Evolutionary conservation across 2,888 invertebrate genomes (phyloP).

Genomic region (Conchocele bisecta): DNA sequence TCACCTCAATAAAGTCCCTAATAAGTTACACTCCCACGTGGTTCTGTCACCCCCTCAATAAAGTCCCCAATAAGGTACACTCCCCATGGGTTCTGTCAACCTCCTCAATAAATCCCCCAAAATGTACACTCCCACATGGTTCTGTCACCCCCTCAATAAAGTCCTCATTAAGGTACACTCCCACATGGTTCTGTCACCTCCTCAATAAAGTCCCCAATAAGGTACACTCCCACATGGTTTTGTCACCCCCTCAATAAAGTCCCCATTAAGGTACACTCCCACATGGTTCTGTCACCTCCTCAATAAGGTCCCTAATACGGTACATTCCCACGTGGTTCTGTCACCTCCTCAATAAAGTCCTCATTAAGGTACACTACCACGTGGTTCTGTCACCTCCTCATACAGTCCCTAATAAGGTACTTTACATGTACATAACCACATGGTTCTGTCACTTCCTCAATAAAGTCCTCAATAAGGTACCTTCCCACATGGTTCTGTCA

Average conservation of each 20-base stretch:
- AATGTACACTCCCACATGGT: slow-evolving; percentile 89
- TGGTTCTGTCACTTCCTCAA: slow-evolving; percentile 84
- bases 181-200: too few species aligned
- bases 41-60: slow-evolving; percentile 95
- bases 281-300: slow-evolving; percentile 85
- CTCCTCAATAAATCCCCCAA: slow-evolving; percentile 91
- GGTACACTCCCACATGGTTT: too few species aligned
- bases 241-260: slow-evolving; percentile 80
- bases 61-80: slow-evolving; percentile 90
- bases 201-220: too few species aligned
- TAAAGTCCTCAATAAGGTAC: too few species aligned
- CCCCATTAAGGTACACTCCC: neutral
- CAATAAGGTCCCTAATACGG: too few species aligned
- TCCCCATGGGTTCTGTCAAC: slow-evolving; percentile 92
- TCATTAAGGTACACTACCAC: slow-evolving; percentile 89
- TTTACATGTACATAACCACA: slow-evolving; percentile 86
- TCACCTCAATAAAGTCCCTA: slow-evolving; percentile 93
- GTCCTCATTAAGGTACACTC: slow-evolving; percentile 92
- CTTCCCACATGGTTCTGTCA: slow-evolving; percentile 91
- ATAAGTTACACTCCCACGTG: slow-evolving; percentile 92
- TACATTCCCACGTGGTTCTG: slow-evolving; percentile 96
- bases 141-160: slow-evolving; percentile 92
- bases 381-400: slow-evolving; percentile 78
- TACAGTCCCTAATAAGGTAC: neutral
- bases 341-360: slow-evolving; percentile 94